A percentile compares a stretch with the other conserved stretches of the same genome.
Conservation (phyloP, 2,888 invertebrate species). For the Pinctada fucata region DNA sequence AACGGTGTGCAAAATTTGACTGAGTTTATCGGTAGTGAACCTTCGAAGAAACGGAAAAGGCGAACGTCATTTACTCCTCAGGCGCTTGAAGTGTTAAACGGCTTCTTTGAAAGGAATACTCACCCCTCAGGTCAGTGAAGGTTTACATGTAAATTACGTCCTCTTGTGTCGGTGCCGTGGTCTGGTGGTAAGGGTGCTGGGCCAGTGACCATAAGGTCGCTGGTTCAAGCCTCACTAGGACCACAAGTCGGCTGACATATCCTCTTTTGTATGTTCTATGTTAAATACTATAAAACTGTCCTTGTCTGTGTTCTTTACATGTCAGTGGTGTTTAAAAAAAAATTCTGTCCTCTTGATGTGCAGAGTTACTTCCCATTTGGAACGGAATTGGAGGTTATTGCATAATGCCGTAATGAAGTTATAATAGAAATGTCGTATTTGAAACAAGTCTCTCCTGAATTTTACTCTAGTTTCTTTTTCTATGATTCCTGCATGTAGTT, state of each 20-base stretch:
- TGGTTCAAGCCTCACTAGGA: no score
- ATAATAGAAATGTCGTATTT: no score
- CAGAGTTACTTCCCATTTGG: no score
- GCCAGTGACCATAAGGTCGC: no score
- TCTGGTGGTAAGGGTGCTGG: no score
- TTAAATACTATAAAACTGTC: not conserved
- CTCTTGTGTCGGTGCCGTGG: not conserved
- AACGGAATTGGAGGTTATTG: no score
- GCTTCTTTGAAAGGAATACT: conserved; percentile 96
- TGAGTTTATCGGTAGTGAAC: conserved; percentile 94
- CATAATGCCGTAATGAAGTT: no score
- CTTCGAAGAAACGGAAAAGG: conserved; percentile 96
- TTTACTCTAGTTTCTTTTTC: no score
- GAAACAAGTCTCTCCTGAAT: no score
- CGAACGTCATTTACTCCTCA: conserved; percentile 98
- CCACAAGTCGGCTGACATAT: no score
- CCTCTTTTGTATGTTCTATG: no score
- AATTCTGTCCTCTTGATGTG: not conserved
- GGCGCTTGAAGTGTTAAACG: conserved; percentile 94
- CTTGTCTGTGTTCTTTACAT: not conserved
- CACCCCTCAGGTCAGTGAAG: conserved; percentile 92
- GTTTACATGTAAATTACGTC: not conserved
- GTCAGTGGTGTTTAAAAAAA: not conserved
- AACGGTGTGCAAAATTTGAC: conserved; percentile 90
- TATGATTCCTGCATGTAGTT: no score